Conservation (phyloP, 2,797 vertebrate genomes). For the Acanthis flammea region DNA sequence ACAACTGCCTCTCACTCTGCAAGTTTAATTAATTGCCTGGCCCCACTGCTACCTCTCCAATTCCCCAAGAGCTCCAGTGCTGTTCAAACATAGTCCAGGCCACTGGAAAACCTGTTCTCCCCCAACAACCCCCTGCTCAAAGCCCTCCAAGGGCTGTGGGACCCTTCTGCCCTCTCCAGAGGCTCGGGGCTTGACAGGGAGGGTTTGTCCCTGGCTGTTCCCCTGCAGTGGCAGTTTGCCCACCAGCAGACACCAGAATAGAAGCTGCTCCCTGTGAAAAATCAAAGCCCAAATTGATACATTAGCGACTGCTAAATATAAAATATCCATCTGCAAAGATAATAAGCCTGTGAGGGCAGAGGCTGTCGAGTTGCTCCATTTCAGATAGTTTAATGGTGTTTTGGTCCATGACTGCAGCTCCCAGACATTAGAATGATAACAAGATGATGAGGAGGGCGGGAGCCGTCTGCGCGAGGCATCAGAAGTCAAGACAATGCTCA, state of each 20-base stretch:
- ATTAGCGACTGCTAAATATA: conserved; percentile 56
- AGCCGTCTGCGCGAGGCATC: not conserved
- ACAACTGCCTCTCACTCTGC: not conserved
- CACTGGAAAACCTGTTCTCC: not conserved
- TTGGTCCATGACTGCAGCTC: conserved; percentile 45
- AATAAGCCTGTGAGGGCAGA: conserved; percentile 51
- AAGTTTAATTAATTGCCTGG: not conserved
- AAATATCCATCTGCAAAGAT: conserved; percentile 60
- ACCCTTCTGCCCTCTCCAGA: too few species aligned
- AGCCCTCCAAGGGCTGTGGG: not conserved
- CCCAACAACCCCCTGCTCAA: accelerated
- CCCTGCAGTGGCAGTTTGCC: not conserved
- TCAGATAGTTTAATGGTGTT: conserved; percentile 61
- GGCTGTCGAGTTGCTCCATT: conserved; percentile 52
- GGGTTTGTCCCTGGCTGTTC: not conserved
- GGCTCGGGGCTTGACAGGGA: accelerated
- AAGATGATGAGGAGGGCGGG: conserved; percentile 50
- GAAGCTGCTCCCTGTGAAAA: not conserved
- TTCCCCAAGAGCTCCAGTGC: not conserved
- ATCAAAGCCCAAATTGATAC: not conserved
- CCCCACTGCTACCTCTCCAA: not conserved
- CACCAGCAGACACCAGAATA: not conserved
- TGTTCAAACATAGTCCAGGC: not conserved
- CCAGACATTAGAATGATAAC: conserved; percentile 51
- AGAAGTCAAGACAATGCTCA: not conserved